Base-by-base conservation (phyloP, 2,888 invertebrate species). In the Sisyra nigra region DNA sequence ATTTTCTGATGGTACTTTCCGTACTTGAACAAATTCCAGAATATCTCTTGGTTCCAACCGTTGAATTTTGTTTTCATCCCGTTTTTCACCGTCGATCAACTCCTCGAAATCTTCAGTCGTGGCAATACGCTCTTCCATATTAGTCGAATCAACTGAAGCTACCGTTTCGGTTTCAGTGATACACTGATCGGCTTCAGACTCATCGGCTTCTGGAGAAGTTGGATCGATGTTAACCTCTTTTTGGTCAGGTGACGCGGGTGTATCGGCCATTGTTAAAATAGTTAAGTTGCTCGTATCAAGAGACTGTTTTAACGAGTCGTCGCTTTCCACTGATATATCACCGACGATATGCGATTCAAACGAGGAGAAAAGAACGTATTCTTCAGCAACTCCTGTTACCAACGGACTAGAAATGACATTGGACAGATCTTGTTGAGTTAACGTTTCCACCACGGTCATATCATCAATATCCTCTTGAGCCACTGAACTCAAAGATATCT, bases 71-170 rank as follows among this genome's bases (percentile, higher is more conserved):
- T 7, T 24, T 32, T 74, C 73, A 47, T 72, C 71, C 1, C 69
- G 65, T 46, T 71, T 70, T 1, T 72, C 74, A 49, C 73, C 70
- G 49, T 76, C 76, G 32, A 76, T 77, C 14, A 76, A 57, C 48
- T 75, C 73, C 52, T 76, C 76, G 51, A 76, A 76, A 54, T 77
- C 76, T 57, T 76, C 76, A 49, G 74, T 72, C 0, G 76, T 75
- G 0, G 73, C 70, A 46, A 76, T 71, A 48, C 72, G 70, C 51
- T 75, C 74, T 11, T 37, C 37, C 7, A 24, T 24, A 7, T 24
- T 24, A 7, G 24, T 24, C 3, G 24, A 24, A 24, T 24, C 24
- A 24, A 24, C 24, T 5, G 24, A 24, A 24, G 3, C 24, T 5
- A 24, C 24, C 24, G 24, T 24, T 50, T 76, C 75, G 0, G 75